Evolutionary conservation across 2,888 invertebrate genomes (phyloP).

Genomic region (Pachymerium ferrugineum): DNA sequence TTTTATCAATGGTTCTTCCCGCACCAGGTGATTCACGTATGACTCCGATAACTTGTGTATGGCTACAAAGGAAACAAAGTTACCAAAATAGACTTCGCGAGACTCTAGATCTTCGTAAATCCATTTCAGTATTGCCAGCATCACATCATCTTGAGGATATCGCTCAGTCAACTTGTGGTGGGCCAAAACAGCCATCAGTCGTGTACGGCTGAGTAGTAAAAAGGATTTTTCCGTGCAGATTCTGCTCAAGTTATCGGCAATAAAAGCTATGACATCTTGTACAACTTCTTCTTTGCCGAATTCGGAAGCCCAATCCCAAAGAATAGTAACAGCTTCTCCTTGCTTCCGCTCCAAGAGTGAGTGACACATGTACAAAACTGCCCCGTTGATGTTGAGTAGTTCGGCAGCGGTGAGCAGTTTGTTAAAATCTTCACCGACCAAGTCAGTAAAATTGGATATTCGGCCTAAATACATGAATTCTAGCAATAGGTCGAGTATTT

Average conservation of each 20-base stretch:
- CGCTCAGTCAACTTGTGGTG: not conserved
- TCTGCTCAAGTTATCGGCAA: not conserved
- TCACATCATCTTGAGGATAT: not conserved
- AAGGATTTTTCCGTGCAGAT: not conserved
- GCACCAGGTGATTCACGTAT: not conserved
- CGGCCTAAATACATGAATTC: conserved; percentile 16
- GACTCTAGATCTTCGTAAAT: not conserved
- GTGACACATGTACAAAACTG: not conserved
- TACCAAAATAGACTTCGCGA: not conserved
- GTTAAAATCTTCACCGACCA: not conserved
- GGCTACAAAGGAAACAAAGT: not conserved
- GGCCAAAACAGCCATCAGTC: not conserved
- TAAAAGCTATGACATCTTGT: not conserved
- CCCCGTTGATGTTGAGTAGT: not conserved
- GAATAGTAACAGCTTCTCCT: not conserved
- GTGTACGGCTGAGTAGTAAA: not conserved
- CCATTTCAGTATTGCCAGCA: not conserved
- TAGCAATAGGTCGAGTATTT: not conserved
- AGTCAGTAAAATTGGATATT: not conserved
- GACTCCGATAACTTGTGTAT: not conserved
- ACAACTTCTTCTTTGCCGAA: not conserved
- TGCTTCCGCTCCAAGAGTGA: not conserved
- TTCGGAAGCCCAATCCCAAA: conserved; percentile 5
- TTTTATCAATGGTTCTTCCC: not conserved
- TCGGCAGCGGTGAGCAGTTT: not conserved